A percentile compares a stretch with the other conserved stretches of the same genome.
Evolutionary conservation across 2,113 vertebrate species (phyloP).

Genomic region (Tricholaema leucomelas): DNA sequence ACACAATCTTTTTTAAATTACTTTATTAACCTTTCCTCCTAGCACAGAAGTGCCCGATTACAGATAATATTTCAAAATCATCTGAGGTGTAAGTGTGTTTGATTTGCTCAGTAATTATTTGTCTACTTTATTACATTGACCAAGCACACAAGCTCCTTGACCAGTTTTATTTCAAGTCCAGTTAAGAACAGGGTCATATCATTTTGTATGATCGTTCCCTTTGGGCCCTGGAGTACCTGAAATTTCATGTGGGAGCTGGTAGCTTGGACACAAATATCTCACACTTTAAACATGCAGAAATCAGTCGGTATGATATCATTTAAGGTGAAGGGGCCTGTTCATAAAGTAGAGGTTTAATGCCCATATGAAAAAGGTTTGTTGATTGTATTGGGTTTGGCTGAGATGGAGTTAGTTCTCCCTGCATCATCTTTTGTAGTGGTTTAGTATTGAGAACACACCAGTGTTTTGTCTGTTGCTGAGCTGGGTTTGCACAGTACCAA

Average conservation of each 20-base stretch:
- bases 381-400: too few relatives aligned
- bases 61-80: slow-evolving; percentile 88
- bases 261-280: background rate
- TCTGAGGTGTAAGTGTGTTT: slow-evolving; percentile 83
- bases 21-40: slow-evolving; percentile 88
- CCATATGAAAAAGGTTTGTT: background rate
- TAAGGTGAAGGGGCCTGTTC: background rate
- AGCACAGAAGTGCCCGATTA: slow-evolving; percentile 85
- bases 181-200: slow-evolving; percentile 68
- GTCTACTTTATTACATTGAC: slow-evolving; percentile 84
- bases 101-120: slow-evolving; percentile 86
- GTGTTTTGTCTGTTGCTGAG: too few relatives aligned
- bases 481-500: too few relatives aligned
- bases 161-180: slow-evolving; percentile 80
- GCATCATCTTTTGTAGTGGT: too few relatives aligned
- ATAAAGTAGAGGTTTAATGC: background rate
- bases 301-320: background rate
- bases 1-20: slow-evolving; percentile 87
- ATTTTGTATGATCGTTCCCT: slow-evolving; percentile 33
- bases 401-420: too few relatives aligned
- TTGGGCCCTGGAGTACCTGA: background rate
- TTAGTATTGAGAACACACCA: too few relatives aligned
- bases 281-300: background rate
- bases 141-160: slow-evolving; percentile 78
- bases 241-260: background rate